Base-by-base conservation (phyloP, 2,113 vertebrate genomes). In the Anthoscopus minutus region DNA sequence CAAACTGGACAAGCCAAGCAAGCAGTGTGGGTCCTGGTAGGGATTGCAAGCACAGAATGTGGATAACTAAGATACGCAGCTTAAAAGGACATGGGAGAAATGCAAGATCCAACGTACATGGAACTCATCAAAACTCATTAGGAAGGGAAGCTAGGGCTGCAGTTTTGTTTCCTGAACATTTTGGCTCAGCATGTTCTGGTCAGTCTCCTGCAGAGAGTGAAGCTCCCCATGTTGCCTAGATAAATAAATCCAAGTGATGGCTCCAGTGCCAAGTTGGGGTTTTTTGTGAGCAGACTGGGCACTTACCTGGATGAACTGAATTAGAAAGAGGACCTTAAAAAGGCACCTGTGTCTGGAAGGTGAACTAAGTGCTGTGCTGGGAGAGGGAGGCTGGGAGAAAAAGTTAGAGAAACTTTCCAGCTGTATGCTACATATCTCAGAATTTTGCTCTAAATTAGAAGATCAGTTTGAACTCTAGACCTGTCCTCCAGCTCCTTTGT, bases 101-200 rank as follows among this genome's bases (percentile, higher is more conserved):
- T 22, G 33, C 23, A 47, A 0, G 0, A 17, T 31, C 45, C 1
- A 18, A 27, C 0, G 1, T 10, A 12, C 1, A 1, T 22, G 33
- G 42, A 72, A 64, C 35, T 64, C 53, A 44, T 23, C 13, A 56
- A 40, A 45, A 45, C 27, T 60, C 53, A 13, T 35, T 15, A 35
- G 65, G 27, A 92, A 74, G 27, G 17, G 33, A 92, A 81, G 30
- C 22, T 73, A 40, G 65, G 74, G 15, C 38, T 89, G 37, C 23
- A 7, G 4, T 11, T 91, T 92, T 81, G 35, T 45, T 82, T 74
- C 33, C 38, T 87, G 30, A 81, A 57, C 45, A 81, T 81, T 78
- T 79, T 92, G 64, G 61, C 65, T 87, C 65, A 56, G 81, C 1
- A 0, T 47, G 47, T 56, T 91, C 56, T 74, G 81, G 37, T 71